Evolutionary conservation across 2,113 vertebrate genomes (phyloP), one percentile per base, ranked within the genome.

Genomic region (Pithys albifrons): DNA sequence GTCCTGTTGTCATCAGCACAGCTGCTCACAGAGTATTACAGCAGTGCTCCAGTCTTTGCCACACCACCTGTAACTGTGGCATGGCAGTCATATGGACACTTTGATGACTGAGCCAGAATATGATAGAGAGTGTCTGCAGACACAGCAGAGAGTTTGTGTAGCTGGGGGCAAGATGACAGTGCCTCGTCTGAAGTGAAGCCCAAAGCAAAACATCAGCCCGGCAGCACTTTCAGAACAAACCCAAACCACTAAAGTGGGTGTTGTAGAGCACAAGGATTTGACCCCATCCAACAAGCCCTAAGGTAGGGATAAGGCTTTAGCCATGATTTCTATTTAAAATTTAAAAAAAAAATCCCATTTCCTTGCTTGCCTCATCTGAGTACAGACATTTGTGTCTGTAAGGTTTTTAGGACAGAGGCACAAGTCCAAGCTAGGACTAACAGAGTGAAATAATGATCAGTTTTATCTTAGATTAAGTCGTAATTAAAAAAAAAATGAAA

Each of bases 341-440:
- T 27, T 14, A 13, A n/a, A 51, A 25, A 52, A 64, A 57, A 29
- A 10, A 54, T 7, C 8, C 6, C 9, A 41, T 31, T 19, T 64
- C 39, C 37, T 52, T 65, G 12, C 25, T 91, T 45, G 35, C 19
- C 14, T 74, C 20, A 19, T n/a, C 25, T 57, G 25, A 65, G 16
- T 1, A 0, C 37, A 65, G 14, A n/a, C 16, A 18, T 0, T 0
- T 1, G 3, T 61, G 9, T 57, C 39, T 83, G 9, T 41, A 59
- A 41, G n/a, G 8, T 46, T 80, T 81, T 12, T 6, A 66, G 46
- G 23, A 62, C 17, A 83, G 39, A 75, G 49, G 52, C 13, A 69
- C 19, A n/a, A 61, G n/a, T 7, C 16, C 18, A 77, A 74, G 33
- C 13, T 49, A n/a, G 24, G 22, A 17, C 17, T 66, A 70, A 23